Conservation (phyloP, 2,113 vertebrate genomes). For the Hippotragus niger region DNA sequence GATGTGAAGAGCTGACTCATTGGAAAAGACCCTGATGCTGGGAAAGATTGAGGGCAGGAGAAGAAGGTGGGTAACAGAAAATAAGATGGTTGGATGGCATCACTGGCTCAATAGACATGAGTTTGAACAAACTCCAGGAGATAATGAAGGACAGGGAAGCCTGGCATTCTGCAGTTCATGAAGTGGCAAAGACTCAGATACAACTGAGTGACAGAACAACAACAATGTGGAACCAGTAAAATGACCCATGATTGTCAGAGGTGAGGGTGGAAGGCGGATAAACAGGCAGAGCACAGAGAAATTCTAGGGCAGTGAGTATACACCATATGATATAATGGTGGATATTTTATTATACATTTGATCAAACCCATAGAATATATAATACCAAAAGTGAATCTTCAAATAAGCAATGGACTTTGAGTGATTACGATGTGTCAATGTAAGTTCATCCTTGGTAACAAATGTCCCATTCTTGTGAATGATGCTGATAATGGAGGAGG, state of each 20-base stretch:
- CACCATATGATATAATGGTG: not conserved
- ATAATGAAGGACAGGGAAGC: not conserved
- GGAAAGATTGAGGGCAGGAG: not conserved
- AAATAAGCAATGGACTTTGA: not conserved
- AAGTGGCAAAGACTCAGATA: not conserved
- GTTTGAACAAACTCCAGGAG: not conserved
- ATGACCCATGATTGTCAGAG: not conserved
- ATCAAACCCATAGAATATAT: not conserved
- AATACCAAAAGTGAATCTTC: not conserved
- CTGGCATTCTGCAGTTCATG: not conserved
- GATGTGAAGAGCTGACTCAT: not conserved
- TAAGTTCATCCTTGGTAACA: not conserved
- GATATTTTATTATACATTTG: not conserved
- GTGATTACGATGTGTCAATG: not conserved
- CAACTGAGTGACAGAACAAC: fast-evolving
- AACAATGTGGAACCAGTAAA: not conserved
- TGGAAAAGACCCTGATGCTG: not conserved
- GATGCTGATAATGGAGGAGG: not conserved
- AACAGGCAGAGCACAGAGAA: not conserved
- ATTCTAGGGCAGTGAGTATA: not conserved
- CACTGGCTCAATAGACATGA: not conserved
- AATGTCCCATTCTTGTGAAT: not conserved
- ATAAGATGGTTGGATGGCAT: not conserved
- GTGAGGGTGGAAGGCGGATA: too few species aligned
- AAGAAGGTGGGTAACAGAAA: not conserved